A percentile compares a stretch with the other conserved stretches of the same genome.
phyloP scores from a whole-genome alignment of 2,888 invertebrate genomes.

The Napeogenes sylphis region DNA sequence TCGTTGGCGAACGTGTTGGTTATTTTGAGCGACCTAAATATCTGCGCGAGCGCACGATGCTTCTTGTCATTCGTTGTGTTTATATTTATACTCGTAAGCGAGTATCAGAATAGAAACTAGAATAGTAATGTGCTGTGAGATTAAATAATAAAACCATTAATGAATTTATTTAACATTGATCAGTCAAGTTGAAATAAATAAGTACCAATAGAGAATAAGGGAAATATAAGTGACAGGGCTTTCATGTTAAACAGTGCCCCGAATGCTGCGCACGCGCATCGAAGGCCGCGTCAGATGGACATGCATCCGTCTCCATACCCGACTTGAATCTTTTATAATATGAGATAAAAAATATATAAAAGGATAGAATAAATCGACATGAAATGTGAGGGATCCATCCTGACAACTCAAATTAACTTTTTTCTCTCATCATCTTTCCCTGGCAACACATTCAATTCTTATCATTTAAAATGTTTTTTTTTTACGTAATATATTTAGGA shows the following conservation, averaged over 20 bases:
- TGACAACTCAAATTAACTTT: constrained; percentile 47
- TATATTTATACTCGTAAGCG: constrained; percentile 35
- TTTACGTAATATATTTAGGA: background rate
- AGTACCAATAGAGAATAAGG: constrained; percentile 25
- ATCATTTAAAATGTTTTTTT: background rate
- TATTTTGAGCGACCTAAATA: constrained; percentile 76
- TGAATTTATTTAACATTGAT: too few species aligned
- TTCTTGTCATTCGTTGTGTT: constrained; percentile 30
- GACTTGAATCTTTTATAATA: constrained; percentile 53
- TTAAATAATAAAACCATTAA: too few species aligned
- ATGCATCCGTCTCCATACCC: constrained; percentile 53
- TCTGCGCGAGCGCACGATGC: constrained; percentile 51
- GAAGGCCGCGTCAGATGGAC: constrained; percentile 52
- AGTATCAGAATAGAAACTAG: constrained; percentile 24
- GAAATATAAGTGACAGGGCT: background rate
- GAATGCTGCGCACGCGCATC: constrained; percentile 59
- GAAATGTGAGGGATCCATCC: constrained; percentile 44
- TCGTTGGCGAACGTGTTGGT: constrained; percentile 35
- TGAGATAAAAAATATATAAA: constrained; percentile 43
- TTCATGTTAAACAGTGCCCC: constrained; percentile 33
- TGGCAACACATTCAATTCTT: too few species aligned
- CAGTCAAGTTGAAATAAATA: constrained; percentile 16
- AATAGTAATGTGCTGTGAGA: too few species aligned
- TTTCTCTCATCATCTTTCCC: constrained; percentile 36
- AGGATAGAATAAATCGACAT: constrained; percentile 35